These are phyloP conservation scores for Cryptus armator DNA, from an alignment of 2,888 invertebrate species.

Conservation along the genomic window DNA sequence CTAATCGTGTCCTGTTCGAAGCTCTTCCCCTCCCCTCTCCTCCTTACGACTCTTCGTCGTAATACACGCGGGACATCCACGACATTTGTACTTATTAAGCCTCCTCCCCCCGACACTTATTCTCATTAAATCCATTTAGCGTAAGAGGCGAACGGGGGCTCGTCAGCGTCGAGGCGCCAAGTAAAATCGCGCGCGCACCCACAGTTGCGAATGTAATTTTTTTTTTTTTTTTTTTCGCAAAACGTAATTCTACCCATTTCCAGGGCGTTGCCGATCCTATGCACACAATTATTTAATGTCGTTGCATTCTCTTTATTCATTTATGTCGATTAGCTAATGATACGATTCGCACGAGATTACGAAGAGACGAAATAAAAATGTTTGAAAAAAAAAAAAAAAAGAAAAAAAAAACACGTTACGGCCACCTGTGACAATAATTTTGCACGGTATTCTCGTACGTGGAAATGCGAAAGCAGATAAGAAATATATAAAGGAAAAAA, in stretches of 20 bases:
- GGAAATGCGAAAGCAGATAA: background rate
- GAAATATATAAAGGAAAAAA: background rate
- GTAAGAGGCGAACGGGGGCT: slow-evolving; percentile 37
- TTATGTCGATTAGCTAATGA: slow-evolving; percentile 10
- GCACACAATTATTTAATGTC: background rate
- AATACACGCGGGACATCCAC: slow-evolving; percentile 17
- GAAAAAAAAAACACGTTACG: slow-evolving; percentile 5
- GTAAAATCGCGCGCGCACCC: slow-evolving; percentile 19
- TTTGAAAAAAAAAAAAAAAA: slow-evolving; percentile 6
- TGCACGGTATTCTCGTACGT: background rate
- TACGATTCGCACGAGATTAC: slow-evolving; percentile 14
- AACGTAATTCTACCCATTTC: background rate
- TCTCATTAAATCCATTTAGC: slow-evolving; percentile 76
- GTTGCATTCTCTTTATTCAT: slow-evolving; percentile 22
- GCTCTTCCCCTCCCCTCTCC: background rate
- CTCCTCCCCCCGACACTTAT: slow-evolving; percentile 69
- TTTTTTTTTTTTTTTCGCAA: slow-evolving; percentile 12
- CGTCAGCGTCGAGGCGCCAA: slow-evolving; percentile 30
- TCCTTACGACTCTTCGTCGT: background rate
- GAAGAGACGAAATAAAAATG: slow-evolving; percentile 3
- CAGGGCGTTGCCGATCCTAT: slow-evolving; percentile 12
- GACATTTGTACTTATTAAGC: slow-evolving; percentile 71
- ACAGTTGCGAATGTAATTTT: background rate
- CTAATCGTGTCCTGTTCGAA: background rate
- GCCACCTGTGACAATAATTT: slow-evolving; percentile 39